Evolutionary conservation across 2,888 invertebrate genomes (phyloP).

Genomic region (Protodeltote pygarga): DNA sequence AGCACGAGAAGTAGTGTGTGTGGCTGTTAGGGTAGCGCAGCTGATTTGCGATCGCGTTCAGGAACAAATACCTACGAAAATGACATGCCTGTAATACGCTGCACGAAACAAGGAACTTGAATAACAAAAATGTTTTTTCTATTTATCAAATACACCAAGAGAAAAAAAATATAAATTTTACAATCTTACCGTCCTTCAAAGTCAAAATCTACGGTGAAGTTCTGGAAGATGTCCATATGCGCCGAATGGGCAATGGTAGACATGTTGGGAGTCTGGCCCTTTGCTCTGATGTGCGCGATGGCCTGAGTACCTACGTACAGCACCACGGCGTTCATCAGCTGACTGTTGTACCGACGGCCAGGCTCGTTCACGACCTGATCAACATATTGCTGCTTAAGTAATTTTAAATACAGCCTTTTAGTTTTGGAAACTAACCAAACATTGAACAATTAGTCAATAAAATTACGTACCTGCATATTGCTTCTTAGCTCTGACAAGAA

Average conservation of each 20-base stretch:
- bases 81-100: not conserved
- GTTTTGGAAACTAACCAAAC: too few relatives aligned
- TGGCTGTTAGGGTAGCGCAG: constrained; percentile 99
- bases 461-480: constrained; percentile 90
- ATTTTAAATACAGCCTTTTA: too few relatives aligned
- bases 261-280: constrained; percentile 97
- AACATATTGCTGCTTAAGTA: not conserved
- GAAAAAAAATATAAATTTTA: not conserved
- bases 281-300: constrained; percentile 95
- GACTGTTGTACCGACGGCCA: constrained; percentile 97
- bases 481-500: constrained; percentile 97
- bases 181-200: constrained; percentile 92
- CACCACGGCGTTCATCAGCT: constrained; percentile 98
- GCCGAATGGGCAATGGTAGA: constrained; percentile 99
- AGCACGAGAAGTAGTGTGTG: constrained; percentile 99
- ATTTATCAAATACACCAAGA: too few relatives aligned
- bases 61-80: constrained; percentile 93
- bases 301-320: constrained; percentile 99
- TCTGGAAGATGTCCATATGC: constrained; percentile 99
- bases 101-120: not conserved
- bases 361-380: constrained; percentile 91
- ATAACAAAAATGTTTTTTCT: not conserved
- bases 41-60: constrained; percentile 99
- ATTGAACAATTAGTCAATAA: constrained; percentile 8
- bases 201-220: constrained; percentile 98